phyloP scores from a whole-genome alignment of 1,140 invertebrate species.

The Drosophila takahashii region DNA sequence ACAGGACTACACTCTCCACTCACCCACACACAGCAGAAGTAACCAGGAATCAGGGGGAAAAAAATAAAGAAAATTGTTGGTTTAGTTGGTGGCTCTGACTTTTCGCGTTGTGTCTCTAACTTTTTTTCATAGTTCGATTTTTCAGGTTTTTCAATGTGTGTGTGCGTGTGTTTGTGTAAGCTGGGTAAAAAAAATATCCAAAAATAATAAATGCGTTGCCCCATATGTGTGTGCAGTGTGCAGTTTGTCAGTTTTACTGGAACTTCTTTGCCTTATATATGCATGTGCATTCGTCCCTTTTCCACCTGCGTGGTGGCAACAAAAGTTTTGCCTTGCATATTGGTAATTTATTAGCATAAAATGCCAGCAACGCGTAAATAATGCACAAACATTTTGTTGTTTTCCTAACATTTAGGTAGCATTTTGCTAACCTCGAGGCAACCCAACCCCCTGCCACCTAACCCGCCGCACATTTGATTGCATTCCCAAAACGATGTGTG shows the following conservation, averaged over 20 bases:
- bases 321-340: conserved; percentile 78
- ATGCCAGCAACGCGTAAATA: conserved; percentile 78
- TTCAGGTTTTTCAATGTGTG: conserved; percentile 17
- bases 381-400: conserved; percentile 78
- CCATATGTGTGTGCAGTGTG: conserved; percentile 35
- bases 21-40: conserved; percentile 16
- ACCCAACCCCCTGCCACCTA: too few species aligned
- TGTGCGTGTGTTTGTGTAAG: conserved; percentile 11
- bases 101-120: conserved; percentile 46
- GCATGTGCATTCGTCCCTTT: neutral
- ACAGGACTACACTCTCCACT: conserved; percentile 12
- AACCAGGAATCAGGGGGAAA: conserved; percentile 20
- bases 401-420: conserved; percentile 47
- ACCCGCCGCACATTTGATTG: conserved; percentile 21
- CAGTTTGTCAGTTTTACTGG: conserved; percentile 71
- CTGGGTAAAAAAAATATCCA: conserved; percentile 63
- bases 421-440: conserved; percentile 18
- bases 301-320: conserved; percentile 59
- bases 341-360: conserved; percentile 83
- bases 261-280: conserved; percentile 35
- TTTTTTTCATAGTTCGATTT: conserved; percentile 62
- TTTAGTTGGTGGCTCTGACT: conserved; percentile 61
- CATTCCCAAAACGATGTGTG: neutral
- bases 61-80: conserved; percentile 39
- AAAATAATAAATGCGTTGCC: conserved; percentile 72